A percentile compares a stretch with the other conserved stretches of the same genome.
These are phyloP conservation scores for Gymnocephalus cernua DNA, from an alignment of 2,113 vertebrate species.

Conservation along the genomic window DNA sequence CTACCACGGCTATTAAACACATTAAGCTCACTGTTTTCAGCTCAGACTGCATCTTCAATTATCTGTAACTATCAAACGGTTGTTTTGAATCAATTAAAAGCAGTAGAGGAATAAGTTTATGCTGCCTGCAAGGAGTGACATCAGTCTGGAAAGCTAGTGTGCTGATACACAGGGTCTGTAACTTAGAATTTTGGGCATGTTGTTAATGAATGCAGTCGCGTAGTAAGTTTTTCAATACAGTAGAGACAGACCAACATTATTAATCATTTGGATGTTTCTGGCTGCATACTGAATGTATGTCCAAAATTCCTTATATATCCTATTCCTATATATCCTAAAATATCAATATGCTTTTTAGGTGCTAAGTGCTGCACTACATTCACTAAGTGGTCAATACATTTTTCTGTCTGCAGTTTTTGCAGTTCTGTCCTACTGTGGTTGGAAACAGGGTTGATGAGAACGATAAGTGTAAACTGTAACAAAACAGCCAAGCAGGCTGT, in stretches of 20 bases:
- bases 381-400: background rate
- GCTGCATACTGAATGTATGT: too few relatives aligned
- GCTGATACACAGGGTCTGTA: background rate
- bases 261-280: too few relatives aligned
- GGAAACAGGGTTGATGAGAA: too few relatives aligned
- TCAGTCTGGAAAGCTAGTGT: background rate
- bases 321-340: too few relatives aligned
- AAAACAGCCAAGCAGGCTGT: too few relatives aligned
- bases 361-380: background rate
- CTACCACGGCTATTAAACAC: background rate
- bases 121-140: background rate
- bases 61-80: background rate
- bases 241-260: too few relatives aligned
- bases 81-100: conserved; percentile 10
- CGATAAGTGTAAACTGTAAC: too few relatives aligned
- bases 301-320: too few relatives aligned
- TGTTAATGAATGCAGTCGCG: background rate
- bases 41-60: background rate
- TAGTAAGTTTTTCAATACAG: background rate
- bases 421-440: too few relatives aligned
- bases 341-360: background rate
- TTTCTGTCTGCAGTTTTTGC: too few relatives aligned
- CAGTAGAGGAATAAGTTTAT: background rate
- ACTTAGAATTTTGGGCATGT: background rate
- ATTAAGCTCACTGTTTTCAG: background rate